Base-by-base conservation (phyloP, 1,140 invertebrate genomes). In the Drosophila tropicalis region DNA sequence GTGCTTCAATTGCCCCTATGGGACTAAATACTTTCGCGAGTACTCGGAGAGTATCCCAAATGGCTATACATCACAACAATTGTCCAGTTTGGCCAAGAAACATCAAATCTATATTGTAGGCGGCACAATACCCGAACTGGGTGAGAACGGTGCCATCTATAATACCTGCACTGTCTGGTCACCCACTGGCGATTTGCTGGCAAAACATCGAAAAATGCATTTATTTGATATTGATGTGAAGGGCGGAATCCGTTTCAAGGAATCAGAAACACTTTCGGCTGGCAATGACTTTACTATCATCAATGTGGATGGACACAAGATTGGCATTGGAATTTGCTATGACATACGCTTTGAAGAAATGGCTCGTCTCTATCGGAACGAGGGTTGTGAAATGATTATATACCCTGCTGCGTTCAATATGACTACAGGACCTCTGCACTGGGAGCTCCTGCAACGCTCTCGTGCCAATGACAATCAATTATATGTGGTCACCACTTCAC, bases 381-480 rank as follows among this genome's bases (percentile, higher is more conserved):
- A 94, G 92, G 97, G 96, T 2, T 98, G 97, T 85, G 94, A 97
- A 62, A 92, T 98, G 80, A 91, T 98, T 13, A 93, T 99, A 9
- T 98, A 98, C 92, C 98, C 98, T n/a, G 97, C 95, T 54, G 98
- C 98, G 12, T 99, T 99, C 91, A 99, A 98, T 92, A 97, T 98
- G 96, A 98, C 97, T 10, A 99, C 98, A 1, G 98, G 98, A 0
- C 97, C 97, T 1, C 92, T 96, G 10, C 98, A 99, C 91, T 99
- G 98, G 98, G 96, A 98, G 81, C 92, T 98, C 2, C 92, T 99
- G 3, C 94, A 95, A 70, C 94, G 96, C 51, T 93, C 95, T 0
- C 93, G 98, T 60, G 98, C 98, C 22, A 94, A 96, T 41, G 90
- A 99, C 92, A 97, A 98, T 92, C 98, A 98, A 92, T 92, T 97